A percentile compares a stretch with the other conserved stretches of the same genome.
phyloP scores from a whole-genome alignment of 2,797 vertebrate genomes.

The Notamacropus eugenii region DNA sequence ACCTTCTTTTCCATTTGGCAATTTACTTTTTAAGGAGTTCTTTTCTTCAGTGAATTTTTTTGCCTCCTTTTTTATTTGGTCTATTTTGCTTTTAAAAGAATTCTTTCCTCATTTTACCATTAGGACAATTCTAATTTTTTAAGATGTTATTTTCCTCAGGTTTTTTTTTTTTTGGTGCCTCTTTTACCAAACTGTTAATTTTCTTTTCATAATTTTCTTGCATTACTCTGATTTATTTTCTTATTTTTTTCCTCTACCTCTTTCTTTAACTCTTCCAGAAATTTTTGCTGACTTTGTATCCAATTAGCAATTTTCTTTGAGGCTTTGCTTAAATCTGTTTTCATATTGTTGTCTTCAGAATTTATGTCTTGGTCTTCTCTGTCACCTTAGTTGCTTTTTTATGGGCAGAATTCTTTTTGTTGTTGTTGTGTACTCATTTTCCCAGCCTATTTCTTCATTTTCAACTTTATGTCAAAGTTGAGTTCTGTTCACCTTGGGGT shows the following conservation, averaged over 20 bases:
- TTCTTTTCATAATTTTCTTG: too few relatives aligned
- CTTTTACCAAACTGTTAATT: too few relatives aligned
- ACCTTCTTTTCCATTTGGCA: neutral
- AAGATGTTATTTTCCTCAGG: too few relatives aligned
- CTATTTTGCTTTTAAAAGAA: too few relatives aligned
- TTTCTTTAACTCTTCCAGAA: neutral
- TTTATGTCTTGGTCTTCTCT: neutral
- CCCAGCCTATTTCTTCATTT: neutral
- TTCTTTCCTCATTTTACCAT: too few relatives aligned
- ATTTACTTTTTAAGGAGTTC: neutral
- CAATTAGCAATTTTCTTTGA: neutral
- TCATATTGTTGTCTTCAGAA: neutral
- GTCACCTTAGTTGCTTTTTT: neutral
- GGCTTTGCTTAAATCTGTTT: neutral
- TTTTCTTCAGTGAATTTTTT: neutral
- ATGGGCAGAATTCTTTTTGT: neutral
- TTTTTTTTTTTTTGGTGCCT: too few relatives aligned
- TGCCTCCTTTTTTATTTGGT: too few relatives aligned
- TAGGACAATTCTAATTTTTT: too few relatives aligned
- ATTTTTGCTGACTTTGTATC: neutral
- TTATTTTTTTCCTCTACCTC: too few relatives aligned
- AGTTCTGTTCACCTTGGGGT: neutral
- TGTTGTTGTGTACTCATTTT: neutral
- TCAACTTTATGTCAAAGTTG: neutral
- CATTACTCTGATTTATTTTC: too few relatives aligned